Evolutionary conservation across 2,797 vertebrate species (phyloP).

Genomic region (Thaleichthys pacificus): DNA sequence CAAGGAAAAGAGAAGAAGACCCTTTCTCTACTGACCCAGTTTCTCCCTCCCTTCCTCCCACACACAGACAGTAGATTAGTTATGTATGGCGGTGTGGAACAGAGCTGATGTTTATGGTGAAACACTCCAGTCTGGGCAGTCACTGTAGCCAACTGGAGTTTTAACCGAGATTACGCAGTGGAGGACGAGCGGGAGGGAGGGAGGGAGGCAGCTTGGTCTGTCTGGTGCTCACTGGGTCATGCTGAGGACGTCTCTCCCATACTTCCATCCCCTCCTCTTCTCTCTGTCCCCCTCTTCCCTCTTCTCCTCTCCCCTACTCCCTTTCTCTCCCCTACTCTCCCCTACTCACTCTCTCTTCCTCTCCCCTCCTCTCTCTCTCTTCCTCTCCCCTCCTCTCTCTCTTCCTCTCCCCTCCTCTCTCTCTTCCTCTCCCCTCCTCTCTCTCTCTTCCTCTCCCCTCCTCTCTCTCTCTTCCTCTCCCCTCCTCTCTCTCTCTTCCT

Average conservation of each 20-base stretch:
- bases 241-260: slow-evolving; percentile 54
- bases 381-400: too few species aligned
- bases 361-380: not conserved
- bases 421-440: not conserved
- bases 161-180: slow-evolving; percentile 50
- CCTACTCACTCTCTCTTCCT: not conserved
- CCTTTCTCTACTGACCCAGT: slow-evolving; percentile 71
- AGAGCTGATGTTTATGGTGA: slow-evolving; percentile 2
- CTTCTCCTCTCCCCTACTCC: not conserved
- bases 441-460: slow-evolving; percentile 17
- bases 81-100: slow-evolving; percentile 17
- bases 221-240: slow-evolving; percentile 66
- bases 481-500: not conserved
- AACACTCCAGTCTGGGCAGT: slow-evolving; percentile 3
- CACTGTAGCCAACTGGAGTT: slow-evolving; percentile 3
- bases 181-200: slow-evolving; percentile 34
- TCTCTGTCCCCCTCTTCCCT: slow-evolving; percentile 23
- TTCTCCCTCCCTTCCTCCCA: slow-evolving; percentile 8
- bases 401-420: too few species aligned
- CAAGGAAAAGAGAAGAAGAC: slow-evolving; percentile 30
- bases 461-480: slow-evolving; percentile 37
- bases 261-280: slow-evolving; percentile 36
- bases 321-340: not conserved
- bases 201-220: slow-evolving; percentile 34
- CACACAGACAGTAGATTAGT: slow-evolving; percentile 12